A percentile compares a stretch with the other conserved stretches of the same genome.
Conservation (phyloP, 2,888 invertebrate species). For the Dinocampus coccinellae region DNA sequence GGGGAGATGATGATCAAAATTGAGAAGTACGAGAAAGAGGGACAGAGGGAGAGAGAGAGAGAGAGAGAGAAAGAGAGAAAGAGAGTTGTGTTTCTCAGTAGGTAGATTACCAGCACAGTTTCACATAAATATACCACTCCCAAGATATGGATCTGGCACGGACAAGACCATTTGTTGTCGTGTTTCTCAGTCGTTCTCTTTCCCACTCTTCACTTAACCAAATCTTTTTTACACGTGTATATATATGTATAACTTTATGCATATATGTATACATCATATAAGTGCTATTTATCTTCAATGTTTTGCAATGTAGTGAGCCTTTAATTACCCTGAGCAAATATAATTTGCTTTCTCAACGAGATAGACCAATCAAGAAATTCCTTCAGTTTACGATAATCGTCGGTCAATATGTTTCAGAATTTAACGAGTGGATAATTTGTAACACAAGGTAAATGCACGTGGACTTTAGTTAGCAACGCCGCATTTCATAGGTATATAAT, state of each 20-base stretch:
- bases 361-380: slow-evolving; percentile 27
- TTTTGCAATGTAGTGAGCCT: slow-evolving; percentile 16
- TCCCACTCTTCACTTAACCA: background rate
- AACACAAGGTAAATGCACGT: slow-evolving; percentile 15
- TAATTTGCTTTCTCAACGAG: slow-evolving; percentile 19
- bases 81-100: slow-evolving; percentile 45
- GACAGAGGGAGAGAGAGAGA: no score
- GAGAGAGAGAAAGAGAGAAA: slow-evolving; percentile 29
- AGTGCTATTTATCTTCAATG: background rate
- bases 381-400: slow-evolving; percentile 30
- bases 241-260: slow-evolving; percentile 6
- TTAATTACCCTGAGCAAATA: slow-evolving; percentile 21
- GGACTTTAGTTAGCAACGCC: background rate
- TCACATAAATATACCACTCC: slow-evolving; percentile 64
- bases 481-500: slow-evolving; percentile 1
- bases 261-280: background rate
- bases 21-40: slow-evolving; percentile 24
- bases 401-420: slow-evolving; percentile 29
- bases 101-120: slow-evolving; percentile 61
- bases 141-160: slow-evolving; percentile 63
- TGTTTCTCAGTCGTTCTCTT: slow-evolving; percentile 52
- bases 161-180: slow-evolving; percentile 65
- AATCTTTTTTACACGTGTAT: slow-evolving; percentile 21
- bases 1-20: background rate
- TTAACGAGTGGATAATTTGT: slow-evolving; percentile 35